Evolutionary conservation across 1,140 invertebrate genomes (phyloP).

Genomic region (Halesus radiatus): DNA sequence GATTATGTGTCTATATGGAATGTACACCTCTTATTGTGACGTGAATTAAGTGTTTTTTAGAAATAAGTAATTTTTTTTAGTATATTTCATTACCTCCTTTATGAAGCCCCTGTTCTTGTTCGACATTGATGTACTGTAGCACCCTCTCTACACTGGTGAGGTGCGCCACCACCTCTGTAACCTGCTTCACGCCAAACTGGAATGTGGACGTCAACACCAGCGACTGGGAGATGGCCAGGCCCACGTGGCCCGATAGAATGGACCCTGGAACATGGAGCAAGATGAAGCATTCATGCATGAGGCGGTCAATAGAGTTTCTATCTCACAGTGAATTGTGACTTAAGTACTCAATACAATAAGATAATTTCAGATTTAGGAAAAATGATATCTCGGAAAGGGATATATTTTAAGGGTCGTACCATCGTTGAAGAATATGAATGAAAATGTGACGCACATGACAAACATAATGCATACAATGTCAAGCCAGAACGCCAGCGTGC

Average conservation of each 20-base stretch:
- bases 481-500: slow-evolving; percentile 82
- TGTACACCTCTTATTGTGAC: no score
- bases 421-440: slow-evolving; percentile 65
- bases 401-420: slow-evolving; percentile 50
- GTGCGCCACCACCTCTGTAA: slow-evolving; percentile 81
- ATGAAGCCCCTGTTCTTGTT: slow-evolving; percentile 58
- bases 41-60: no score
- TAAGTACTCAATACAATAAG: no score
- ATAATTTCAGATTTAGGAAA: no score
- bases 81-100: slow-evolving; percentile 37
- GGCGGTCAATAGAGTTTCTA: no score
- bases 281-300: not conserved
- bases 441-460: slow-evolving; percentile 73
- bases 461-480: slow-evolving; percentile 75
- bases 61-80: no score
- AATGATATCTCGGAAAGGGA: no score
- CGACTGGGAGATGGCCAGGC: slow-evolving; percentile 81
- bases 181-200: slow-evolving; percentile 83
- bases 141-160: slow-evolving; percentile 86
- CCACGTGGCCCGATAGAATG: slow-evolving; percentile 69
- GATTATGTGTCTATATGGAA: no score
- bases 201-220: slow-evolving; percentile 82
- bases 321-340: no score
- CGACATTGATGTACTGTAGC: slow-evolving; percentile 80
- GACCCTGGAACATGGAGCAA: slow-evolving; percentile 29